Percentiles rank a stretch among this genome's conserved stretches.
Conservation (phyloP, 2,797 vertebrate genomes). For the Gymnoscopelus microlampas region DNA sequence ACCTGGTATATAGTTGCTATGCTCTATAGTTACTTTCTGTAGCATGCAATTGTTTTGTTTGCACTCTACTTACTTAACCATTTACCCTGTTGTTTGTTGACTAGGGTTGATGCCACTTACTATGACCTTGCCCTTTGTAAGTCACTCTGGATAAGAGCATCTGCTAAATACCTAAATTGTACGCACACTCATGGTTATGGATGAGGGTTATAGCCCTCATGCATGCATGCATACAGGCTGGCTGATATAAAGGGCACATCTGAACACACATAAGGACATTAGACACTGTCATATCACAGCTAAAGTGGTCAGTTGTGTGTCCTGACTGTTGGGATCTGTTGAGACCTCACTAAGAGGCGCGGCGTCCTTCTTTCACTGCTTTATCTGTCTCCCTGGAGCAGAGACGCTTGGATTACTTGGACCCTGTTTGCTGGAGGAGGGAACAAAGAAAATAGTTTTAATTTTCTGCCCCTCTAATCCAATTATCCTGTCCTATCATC, state of each 20-base stretch:
- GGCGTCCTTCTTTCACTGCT: conserved; percentile 11
- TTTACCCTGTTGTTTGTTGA: no score
- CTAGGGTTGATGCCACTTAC: no score
- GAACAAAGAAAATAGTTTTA: conserved; percentile 52
- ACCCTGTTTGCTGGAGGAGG: conserved; percentile 46
- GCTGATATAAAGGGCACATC: background rate
- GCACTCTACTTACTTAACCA: no score
- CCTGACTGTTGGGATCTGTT: background rate
- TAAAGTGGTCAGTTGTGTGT: background rate
- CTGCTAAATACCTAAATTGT: no score
- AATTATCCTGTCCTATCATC: conserved; percentile 52
- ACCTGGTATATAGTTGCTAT: no score
- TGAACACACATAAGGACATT: background rate
- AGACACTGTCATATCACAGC: background rate
- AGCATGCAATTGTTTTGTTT: no score
- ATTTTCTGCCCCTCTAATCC: conserved; percentile 70
- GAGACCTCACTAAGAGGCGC: conserved; percentile 2
- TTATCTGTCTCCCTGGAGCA: conserved; percentile 18
- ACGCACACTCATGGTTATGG: conserved; percentile 5
- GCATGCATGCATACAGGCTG: background rate
- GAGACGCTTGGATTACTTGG: conserved; percentile 28
- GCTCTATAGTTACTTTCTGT: no score
- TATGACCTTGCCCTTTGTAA: no score
- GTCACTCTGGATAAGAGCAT: no score
- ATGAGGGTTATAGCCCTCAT: conserved; percentile 4